These are phyloP conservation scores for Lasioglossum albipes DNA, from an alignment of 1,140 invertebrate genomes.

Conservation along the genomic window DNA sequence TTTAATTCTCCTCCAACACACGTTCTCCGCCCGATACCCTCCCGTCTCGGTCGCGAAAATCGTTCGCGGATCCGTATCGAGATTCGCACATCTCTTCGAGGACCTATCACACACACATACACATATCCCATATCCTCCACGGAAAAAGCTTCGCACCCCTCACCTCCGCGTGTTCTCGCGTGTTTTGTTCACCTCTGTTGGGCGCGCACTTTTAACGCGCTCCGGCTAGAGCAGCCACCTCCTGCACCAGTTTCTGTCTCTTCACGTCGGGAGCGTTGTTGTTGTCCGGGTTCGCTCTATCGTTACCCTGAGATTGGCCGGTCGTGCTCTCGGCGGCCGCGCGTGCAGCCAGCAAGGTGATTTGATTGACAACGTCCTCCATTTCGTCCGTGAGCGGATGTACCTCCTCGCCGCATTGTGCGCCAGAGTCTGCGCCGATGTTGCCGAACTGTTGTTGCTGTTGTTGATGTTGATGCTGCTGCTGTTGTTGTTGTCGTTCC, in stretches of 20 bases:
- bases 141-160: neutral
- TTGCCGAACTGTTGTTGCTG: constrained; percentile 56
- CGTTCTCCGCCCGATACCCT: neutral
- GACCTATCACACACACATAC: too few relatives aligned
- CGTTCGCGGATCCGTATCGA: too few relatives aligned
- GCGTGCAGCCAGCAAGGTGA: constrained; percentile 87
- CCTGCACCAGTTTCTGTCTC: constrained; percentile 73
- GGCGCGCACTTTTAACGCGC: constrained; percentile 64
- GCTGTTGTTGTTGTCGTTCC: constrained; percentile 62
- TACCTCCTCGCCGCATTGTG: constrained; percentile 73
- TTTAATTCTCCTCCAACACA: neutral
- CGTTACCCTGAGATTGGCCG: constrained; percentile 52
- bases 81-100: too few relatives aligned
- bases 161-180: too few relatives aligned
- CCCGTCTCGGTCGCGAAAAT: too few relatives aligned
- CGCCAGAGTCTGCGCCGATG: constrained; percentile 41
- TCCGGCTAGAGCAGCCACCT: constrained; percentile 72
- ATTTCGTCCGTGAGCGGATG: constrained; percentile 87
- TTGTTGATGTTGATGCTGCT: constrained; percentile 37
- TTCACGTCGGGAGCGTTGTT: constrained; percentile 76
- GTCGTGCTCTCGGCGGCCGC: constrained; percentile 81
- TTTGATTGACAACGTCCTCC: constrained; percentile 91
- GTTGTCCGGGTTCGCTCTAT: constrained; percentile 67
- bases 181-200: neutral
- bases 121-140: too few relatives aligned